Conservation (phyloP, 2,113 vertebrate species). For the Bubalus kerabau region DNA sequence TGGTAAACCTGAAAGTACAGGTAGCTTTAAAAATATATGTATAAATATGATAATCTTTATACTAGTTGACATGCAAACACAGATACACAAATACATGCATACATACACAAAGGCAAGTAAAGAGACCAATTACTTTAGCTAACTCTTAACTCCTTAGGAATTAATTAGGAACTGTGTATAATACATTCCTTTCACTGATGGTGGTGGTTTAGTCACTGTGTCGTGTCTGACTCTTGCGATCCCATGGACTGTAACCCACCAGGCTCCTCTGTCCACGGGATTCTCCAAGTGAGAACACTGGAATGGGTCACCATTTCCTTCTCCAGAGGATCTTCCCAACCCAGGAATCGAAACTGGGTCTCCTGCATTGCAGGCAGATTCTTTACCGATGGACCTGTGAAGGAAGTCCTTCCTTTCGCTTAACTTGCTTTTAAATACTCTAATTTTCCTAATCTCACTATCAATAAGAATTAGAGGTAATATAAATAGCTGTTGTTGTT, state of each 20-base stretch:
- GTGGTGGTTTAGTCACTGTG: background rate
- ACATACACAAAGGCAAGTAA: background rate
- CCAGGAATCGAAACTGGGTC: background rate
- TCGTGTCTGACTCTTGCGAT: background rate
- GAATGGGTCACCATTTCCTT: background rate
- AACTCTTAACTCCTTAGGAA: background rate
- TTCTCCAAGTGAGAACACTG: background rate
- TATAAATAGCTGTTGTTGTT: background rate
- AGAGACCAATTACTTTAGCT: background rate
- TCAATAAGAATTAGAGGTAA: background rate
- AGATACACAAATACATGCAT: too few relatives aligned
- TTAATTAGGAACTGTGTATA: background rate
- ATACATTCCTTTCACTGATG: background rate
- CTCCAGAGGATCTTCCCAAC: background rate
- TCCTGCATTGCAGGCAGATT: background rate
- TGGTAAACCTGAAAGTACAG: background rate
- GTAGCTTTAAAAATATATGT: background rate
- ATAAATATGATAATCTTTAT: background rate
- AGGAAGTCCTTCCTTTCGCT: background rate
- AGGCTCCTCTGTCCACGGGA: background rate
- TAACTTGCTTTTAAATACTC: background rate
- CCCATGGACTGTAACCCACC: background rate
- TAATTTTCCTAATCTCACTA: background rate
- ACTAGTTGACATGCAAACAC: background rate
- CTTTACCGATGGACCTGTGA: accelerated